These are phyloP conservation scores for Sisor rabdophorus DNA, from an alignment of 2,113 vertebrate species.

Conservation along the genomic window DNA sequence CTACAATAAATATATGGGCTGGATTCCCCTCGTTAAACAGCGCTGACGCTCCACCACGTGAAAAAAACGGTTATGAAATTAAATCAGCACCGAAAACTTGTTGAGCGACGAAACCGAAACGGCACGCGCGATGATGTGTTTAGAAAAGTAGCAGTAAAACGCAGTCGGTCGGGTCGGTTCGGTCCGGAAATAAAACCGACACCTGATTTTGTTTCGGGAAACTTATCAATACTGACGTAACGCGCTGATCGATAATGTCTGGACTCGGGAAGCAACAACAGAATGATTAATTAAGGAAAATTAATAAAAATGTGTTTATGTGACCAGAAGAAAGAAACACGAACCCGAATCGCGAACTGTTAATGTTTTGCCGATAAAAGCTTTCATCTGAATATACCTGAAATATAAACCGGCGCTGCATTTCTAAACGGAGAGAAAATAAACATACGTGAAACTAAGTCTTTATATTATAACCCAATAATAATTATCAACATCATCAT, in stretches of 20 bases:
- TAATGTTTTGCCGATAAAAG: neutral
- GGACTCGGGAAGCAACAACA: constrained; percentile 63
- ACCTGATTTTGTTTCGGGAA: constrained; percentile 80
- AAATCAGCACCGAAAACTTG: constrained; percentile 38
- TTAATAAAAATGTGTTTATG: constrained; percentile 2
- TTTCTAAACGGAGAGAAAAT: too few relatives aligned
- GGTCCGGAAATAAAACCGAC: constrained; percentile 65
- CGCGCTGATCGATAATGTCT: constrained; percentile 76
- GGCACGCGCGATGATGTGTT: constrained; percentile 28
- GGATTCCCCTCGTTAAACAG: constrained; percentile 79
- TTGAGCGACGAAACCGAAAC: constrained; percentile 18
- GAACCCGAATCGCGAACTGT: neutral
- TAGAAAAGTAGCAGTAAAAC: constrained; percentile 53
- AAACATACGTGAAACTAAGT: too few relatives aligned
- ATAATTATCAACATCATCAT: too few relatives aligned
- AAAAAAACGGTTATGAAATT: constrained; percentile 47
- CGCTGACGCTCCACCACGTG: constrained; percentile 64
- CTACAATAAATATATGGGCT: constrained; percentile 88
- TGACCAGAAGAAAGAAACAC: neutral
- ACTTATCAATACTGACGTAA: constrained; percentile 89
- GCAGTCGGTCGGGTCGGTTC: constrained; percentile 44
- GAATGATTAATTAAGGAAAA: constrained; percentile 16
- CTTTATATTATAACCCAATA: too few relatives aligned
- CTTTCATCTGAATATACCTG: neutral
- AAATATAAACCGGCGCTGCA: neutral